Conservation (phyloP, 2,113 vertebrate genomes). For the Accipiter cooperii region DNA sequence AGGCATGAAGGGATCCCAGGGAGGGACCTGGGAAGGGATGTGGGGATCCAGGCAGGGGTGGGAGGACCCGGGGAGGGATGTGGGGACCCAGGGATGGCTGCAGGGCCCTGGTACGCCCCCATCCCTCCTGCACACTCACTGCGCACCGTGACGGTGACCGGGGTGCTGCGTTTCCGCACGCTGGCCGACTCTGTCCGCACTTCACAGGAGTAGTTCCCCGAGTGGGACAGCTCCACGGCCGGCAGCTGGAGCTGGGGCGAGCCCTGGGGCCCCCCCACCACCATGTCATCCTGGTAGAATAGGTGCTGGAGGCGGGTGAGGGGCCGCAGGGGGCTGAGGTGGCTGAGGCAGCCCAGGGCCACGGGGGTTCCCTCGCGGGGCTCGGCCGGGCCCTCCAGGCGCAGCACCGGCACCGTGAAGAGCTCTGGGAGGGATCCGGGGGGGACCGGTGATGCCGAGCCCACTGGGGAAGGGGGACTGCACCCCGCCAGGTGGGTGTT, state of each 20-base stretch:
- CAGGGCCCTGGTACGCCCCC: not conserved
- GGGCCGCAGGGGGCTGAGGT: not conserved
- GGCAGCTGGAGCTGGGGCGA: not conserved
- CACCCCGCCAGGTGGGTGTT: not conserved
- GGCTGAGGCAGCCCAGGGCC: not conserved
- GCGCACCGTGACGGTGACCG: accelerated
- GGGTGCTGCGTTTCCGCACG: not conserved
- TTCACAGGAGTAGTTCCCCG: not conserved
- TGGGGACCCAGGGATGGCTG: not conserved
- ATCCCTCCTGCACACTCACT: not conserved
- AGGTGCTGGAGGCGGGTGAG: not conserved
- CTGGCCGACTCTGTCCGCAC: not conserved
- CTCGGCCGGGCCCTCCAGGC: not conserved
- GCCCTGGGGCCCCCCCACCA: not conserved
- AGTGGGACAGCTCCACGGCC: not conserved
- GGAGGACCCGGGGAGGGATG: not conserved
- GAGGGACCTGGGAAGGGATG: not conserved
- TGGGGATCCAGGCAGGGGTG: not conserved
- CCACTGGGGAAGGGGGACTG: too few species aligned
- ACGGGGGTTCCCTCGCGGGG: not conserved
- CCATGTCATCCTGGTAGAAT: not conserved
- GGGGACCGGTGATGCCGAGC: not conserved
- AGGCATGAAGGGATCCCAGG: too few species aligned
- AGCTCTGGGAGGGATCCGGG: not conserved
- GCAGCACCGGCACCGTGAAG: not conserved